phyloP scores from a whole-genome alignment of 2,888 invertebrate species.

The Zootermopsis nevadensis region DNA sequence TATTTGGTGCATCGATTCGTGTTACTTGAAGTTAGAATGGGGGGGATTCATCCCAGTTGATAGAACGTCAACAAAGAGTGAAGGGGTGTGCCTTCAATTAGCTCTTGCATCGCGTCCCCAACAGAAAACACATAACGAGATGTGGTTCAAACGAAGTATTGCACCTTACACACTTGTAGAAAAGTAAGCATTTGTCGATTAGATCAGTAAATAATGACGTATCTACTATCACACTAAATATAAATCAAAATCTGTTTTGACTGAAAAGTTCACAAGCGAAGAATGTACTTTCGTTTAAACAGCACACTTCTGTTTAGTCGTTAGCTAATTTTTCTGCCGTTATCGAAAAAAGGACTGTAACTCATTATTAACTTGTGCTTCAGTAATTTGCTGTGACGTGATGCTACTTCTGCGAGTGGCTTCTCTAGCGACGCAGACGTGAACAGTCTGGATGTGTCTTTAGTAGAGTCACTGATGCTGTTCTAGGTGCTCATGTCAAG shows the following conservation, averaged over 20 bases:
- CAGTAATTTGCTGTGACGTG: conserved; percentile 25
- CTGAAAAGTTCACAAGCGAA: no score
- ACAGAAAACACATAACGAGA: background rate
- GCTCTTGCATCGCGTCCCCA: background rate
- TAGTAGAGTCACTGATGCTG: background rate
- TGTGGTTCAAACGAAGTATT: background rate
- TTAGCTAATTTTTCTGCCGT: background rate
- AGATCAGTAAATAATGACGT: no score
- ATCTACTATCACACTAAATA: no score
- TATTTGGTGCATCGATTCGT: conserved; percentile 7
- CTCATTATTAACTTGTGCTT: conserved; percentile 38
- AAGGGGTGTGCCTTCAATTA: conserved; percentile 25
- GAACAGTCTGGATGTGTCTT: conserved; percentile 6
- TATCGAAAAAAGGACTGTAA: conserved; percentile 13
- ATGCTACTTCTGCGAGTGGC: conserved; percentile 28
- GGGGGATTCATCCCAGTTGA: background rate
- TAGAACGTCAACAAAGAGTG: conserved; percentile 20
- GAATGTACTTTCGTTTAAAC: no score
- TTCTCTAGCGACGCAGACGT: conserved; percentile 17
- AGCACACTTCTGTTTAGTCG: background rate
- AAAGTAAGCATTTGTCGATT: no score
- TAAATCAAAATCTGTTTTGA: no score
- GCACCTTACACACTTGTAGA: no score
- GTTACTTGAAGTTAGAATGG: background rate
- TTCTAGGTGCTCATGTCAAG: conserved; percentile 35